phyloP scores from a whole-genome alignment of 2,113 vertebrate species.

The Myiopsitta monachus region DNA sequence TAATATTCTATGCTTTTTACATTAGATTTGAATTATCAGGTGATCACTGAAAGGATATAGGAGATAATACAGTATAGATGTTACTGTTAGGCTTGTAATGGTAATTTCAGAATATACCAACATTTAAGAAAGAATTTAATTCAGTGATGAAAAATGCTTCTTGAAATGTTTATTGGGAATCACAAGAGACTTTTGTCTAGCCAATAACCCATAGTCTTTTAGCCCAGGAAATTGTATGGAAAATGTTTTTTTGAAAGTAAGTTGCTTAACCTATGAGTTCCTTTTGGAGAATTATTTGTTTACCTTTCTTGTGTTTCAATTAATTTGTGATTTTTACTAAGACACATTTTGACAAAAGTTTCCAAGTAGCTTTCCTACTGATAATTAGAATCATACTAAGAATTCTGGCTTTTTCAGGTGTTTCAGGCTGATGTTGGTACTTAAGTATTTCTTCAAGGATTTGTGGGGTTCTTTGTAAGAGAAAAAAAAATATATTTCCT shows the following conservation, averaged over 20 bases:
- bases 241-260: neutral
- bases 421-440: neutral
- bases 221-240: neutral
- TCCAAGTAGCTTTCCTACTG: neutral
- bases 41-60: neutral
- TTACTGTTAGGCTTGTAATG: neutral
- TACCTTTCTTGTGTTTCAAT: neutral
- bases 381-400: neutral
- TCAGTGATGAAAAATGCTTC: neutral
- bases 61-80: neutral
- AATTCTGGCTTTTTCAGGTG: neutral
- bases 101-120: neutral
- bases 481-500: conserved; percentile 5
- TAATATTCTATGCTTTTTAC: neutral
- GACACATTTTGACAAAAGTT: neutral
- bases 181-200: neutral
- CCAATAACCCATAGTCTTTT: neutral
- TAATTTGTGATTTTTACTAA: neutral
- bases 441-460: neutral
- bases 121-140: neutral
- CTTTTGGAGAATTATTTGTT: neutral
- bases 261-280: neutral
- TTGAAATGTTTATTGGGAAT: neutral
- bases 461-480: neutral
- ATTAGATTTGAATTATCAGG: neutral